Evolutionary conservation across 2,888 invertebrate species (phyloP).

Genomic region (Chrysolina americana): DNA sequence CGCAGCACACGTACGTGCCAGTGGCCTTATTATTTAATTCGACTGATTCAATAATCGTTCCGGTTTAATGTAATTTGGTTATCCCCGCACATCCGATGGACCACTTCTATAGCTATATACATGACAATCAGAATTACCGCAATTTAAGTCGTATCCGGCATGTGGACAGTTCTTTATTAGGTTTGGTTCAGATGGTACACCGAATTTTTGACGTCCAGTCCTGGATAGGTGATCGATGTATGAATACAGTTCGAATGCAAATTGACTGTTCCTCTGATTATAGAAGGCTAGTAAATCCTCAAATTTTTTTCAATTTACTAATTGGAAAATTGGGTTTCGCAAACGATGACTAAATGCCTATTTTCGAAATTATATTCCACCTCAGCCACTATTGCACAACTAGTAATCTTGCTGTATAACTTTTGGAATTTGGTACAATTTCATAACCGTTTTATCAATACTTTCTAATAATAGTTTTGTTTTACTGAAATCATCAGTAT

Average conservation of each 20-base stretch:
- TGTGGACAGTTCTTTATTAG: constrained; percentile 16
- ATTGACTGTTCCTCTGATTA: neutral
- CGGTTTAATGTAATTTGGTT: constrained; percentile 53
- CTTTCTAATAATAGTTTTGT: too few species aligned
- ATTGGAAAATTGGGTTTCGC: too few species aligned
- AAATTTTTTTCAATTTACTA: too few species aligned
- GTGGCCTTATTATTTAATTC: constrained; percentile 58
- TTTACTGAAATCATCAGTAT: too few species aligned
- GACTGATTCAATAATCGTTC: constrained; percentile 56
- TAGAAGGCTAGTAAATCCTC: too few species aligned
- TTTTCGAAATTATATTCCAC: too few species aligned
- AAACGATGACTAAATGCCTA: too few species aligned
- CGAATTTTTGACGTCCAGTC: neutral
- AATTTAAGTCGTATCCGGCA: constrained; percentile 32
- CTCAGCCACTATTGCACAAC: too few species aligned
- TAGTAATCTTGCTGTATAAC: too few species aligned
- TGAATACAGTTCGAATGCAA: neutral
- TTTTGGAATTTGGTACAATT: too few species aligned
- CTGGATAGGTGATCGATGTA: neutral
- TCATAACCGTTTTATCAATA: too few species aligned
- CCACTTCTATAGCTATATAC: constrained; percentile 29
- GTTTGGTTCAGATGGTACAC: constrained; percentile 4
- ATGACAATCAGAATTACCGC: constrained; percentile 37
- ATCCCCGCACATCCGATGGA: constrained; percentile 48
- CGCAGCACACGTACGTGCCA: constrained; percentile 49